Evolutionary conservation across 1,140 invertebrate genomes (phyloP).

Genomic region (Macrocentrus cingulum): DNA sequence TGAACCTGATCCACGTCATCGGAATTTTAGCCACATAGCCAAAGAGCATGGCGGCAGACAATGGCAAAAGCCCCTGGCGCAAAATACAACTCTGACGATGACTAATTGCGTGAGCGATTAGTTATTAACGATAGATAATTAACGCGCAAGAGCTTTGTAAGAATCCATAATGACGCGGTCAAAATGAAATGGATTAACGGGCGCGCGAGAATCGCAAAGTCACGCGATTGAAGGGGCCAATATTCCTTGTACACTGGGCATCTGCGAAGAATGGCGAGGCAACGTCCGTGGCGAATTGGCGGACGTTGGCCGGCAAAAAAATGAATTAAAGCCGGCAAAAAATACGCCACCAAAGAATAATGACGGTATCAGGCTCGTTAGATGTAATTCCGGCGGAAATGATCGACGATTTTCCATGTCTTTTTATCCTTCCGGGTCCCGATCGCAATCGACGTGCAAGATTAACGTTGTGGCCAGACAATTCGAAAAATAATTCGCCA

Average conservation of each 20-base stretch:
- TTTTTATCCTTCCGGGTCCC: background rate
- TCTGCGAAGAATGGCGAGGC: conserved; percentile 1
- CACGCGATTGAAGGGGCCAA: conserved; percentile 20
- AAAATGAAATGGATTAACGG: conserved; percentile 23
- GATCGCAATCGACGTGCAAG: background rate
- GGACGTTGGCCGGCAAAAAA: conserved; percentile 18
- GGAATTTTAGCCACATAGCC: background rate
- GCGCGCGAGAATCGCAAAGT: conserved; percentile 19
- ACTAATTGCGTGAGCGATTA: conserved; percentile 4
- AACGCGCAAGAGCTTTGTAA: background rate
- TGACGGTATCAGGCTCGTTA: conserved; percentile 7
- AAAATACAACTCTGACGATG: background rate
- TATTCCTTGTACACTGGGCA: background rate
- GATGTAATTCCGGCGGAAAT: conserved; percentile 18
- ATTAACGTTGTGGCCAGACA: too few species aligned
- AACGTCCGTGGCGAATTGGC: conserved; percentile 21
- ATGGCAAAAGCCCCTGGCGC: too few species aligned
- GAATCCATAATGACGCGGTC: conserved; percentile 20
- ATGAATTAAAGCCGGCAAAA: conserved; percentile 1
- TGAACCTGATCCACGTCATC: too few species aligned
- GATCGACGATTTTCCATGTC: conserved; percentile 13
- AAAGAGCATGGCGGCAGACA: background rate
- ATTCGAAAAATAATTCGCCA: background rate
- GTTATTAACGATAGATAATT: conserved; percentile 20
- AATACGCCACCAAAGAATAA: background rate